Conservation (phyloP, 2,797 vertebrate genomes). For the Muraenolepis orangiensis region DNA sequence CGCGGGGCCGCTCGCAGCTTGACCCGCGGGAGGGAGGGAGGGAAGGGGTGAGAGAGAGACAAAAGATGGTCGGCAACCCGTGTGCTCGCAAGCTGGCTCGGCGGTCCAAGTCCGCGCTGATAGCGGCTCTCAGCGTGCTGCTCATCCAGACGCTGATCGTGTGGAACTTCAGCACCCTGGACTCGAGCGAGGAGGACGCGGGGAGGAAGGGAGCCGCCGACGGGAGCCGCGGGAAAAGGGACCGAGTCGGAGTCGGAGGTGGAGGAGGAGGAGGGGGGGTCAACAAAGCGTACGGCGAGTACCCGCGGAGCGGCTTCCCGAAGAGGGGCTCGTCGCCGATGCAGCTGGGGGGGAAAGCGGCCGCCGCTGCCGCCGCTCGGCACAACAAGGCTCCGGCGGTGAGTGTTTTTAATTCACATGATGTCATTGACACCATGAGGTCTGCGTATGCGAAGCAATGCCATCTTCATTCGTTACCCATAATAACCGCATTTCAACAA, state of each 20-base stretch:
- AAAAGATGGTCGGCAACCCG: constrained; percentile 63
- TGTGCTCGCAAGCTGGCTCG: constrained; percentile 86
- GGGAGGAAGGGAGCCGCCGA: constrained; percentile 55
- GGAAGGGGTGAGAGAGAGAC: constrained; percentile 40
- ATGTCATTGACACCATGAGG: not conserved
- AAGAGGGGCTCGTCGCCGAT: constrained; percentile 58
- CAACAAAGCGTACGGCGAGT: constrained; percentile 63
- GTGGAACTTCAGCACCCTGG: constrained; percentile 95
- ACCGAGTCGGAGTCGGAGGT: constrained; percentile 41
- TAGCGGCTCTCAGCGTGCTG: constrained; percentile 84
- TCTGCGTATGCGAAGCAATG: not conserved
- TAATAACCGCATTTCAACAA: not conserved
- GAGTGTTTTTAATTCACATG: constrained; percentile 28
- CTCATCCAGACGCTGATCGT: constrained; percentile 92
- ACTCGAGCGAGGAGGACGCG: constrained; percentile 81
- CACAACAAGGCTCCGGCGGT: constrained; percentile 67
- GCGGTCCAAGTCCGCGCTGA: constrained; percentile 83
- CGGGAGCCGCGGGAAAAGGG: constrained; percentile 71
- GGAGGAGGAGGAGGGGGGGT: constrained; percentile 37
- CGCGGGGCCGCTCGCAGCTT: constrained; percentile 47
- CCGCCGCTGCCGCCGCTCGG: constrained; percentile 60
- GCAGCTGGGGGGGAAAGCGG: constrained; percentile 55
- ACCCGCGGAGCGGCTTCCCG: constrained; percentile 51
- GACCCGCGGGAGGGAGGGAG: constrained; percentile 46
- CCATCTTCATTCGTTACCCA: no score